Percentiles rank a stretch among this genome's conserved stretches.
phyloP scores from a whole-genome alignment of 2,113 vertebrate genomes.

The Trogon melanurus region DNA sequence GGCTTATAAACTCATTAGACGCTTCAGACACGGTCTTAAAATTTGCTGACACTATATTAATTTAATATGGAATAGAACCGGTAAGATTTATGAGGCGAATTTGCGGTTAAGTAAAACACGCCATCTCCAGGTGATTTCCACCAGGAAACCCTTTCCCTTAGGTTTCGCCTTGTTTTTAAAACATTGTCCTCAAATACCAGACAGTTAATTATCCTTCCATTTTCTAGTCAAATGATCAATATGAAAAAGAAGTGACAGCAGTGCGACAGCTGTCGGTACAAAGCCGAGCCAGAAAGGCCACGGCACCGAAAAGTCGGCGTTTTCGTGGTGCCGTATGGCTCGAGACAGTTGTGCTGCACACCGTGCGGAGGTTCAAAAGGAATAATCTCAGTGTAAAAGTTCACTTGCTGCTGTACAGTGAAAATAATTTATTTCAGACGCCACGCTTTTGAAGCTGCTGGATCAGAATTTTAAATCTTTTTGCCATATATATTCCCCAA shows the following conservation, averaged over 20 bases:
- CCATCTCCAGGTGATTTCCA: slow-evolving; percentile 31
- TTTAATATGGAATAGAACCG: not conserved
- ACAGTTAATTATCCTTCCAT: not conserved
- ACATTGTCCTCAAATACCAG: not conserved
- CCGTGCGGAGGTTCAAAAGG: slow-evolving; percentile 44
- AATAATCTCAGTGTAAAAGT: slow-evolving; percentile 57
- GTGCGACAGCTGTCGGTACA: not conserved
- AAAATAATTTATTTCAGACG: slow-evolving; percentile 73
- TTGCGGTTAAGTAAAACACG: not conserved
- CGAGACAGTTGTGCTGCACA: not conserved
- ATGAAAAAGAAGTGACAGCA: not conserved
- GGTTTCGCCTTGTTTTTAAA: not conserved
- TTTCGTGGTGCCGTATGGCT: not conserved
- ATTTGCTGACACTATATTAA: slow-evolving; percentile 50
- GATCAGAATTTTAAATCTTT: slow-evolving; percentile 77
- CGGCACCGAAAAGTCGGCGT: accelerated
- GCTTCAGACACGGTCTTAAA: slow-evolving; percentile 38
- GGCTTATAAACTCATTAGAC: slow-evolving; percentile 68
- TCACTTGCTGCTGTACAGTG: slow-evolving; percentile 44
- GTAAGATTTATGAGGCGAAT: slow-evolving; percentile 36
- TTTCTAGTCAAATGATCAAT: slow-evolving; percentile 23
- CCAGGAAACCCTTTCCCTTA: not conserved
- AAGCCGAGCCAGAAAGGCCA: not conserved
- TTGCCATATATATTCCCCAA: slow-evolving; percentile 62
- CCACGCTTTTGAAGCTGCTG: slow-evolving; percentile 58